Base-by-base conservation (phyloP, 2,113 vertebrate genomes). In the Seriola rivoliana region DNA sequence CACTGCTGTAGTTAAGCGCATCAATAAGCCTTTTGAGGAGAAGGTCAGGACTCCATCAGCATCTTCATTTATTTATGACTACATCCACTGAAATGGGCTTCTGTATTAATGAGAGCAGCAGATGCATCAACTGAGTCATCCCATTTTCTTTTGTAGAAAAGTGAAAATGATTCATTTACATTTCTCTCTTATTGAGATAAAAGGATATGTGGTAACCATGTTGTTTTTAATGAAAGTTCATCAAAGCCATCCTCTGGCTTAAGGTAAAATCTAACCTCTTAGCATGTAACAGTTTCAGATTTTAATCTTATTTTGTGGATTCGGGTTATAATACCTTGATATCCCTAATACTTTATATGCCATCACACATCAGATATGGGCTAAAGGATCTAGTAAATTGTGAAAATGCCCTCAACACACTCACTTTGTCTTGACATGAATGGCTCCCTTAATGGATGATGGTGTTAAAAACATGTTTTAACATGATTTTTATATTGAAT, bases 11-110 rank as follows among this genome's bases (percentile, higher is more conserved):
- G 67, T 84, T 84, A 84, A 85, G 76, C 76, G 59, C 67, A 81
- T 87, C 84, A 81, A 88, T 91, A 89, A 71, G 54, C 63, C 6
- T 57, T 81, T 85, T 75, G 52, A 72, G 71, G 42, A 75, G 74
- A 88, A 88, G 89, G 77, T 89, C 84, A 85, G 55, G 64, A 58
- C 80, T 70, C 50, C 59, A 79, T 88, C 58, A 74, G 50, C 48
- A 54, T 74, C 72, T 75, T 89, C 42, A 87, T 86, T 90, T 90
- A 90, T 91, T 91, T 68, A 89, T 86, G 67, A 84, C 23, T 57
- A 54, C 75, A 72, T 64, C 52, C 59, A 21, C 64, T 60, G 60
- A 65, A 67, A 86, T 74, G 55, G 44, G 62, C n/a, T 70, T 60
- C 32, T 64, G 17, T 54, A 29, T 60, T 76, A 58, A 70, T 74